Evolutionary conservation across 1,140 invertebrate species (phyloP), one percentile per base, ranked within the genome.

Genomic region (Zaprionus gabonicus): DNA sequence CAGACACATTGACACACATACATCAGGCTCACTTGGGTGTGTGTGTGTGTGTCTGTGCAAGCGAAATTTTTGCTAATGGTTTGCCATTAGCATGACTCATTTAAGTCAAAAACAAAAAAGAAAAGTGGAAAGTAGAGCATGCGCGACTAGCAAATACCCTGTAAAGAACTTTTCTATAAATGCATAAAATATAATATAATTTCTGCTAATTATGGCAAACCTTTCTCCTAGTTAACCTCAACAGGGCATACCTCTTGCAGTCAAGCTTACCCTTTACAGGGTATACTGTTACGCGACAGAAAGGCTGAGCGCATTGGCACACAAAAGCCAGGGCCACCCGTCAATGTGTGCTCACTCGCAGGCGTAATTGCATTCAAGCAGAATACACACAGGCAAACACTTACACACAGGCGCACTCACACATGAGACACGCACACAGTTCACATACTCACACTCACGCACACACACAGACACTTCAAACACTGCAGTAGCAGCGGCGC

Each of bases 81-180:
- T 81, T 82, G 82, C 85, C 85, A 90, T 90, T 90, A 90, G 85
- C 85, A 85, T 85, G 85, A 90, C 85, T 90, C 86, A 90, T 90
- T 90, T 90, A 87, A 83, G 73, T 70, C 59, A 7, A 81, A 78
- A 72, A 73, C 56, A 70, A 82, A 76, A 85, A 79, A 71, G 7
- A 44, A 53, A 58, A n/a, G 20, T 23, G 2, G 1, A 6, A 6
- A 34, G 2, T 23, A 34, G 34, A 17, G 67, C 5, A 44, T 7
- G 10, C 12, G 9, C 36, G 55, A 65, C 59, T 59, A 55, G 1
- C 10, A 7, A 3, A 27, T 71, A 27, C 25, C 12, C 34, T 67
- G 38, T 15, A 38, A 4, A 31, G 2, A 17, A 53, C 3, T 6
- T 27, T 10, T 27, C 0, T 4, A 5, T 3, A 15, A 0, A 5